A percentile compares a stretch with the other conserved stretches of the same genome.
phyloP scores from a whole-genome alignment of 2,113 vertebrate species.

The Lathamus discolor region DNA sequence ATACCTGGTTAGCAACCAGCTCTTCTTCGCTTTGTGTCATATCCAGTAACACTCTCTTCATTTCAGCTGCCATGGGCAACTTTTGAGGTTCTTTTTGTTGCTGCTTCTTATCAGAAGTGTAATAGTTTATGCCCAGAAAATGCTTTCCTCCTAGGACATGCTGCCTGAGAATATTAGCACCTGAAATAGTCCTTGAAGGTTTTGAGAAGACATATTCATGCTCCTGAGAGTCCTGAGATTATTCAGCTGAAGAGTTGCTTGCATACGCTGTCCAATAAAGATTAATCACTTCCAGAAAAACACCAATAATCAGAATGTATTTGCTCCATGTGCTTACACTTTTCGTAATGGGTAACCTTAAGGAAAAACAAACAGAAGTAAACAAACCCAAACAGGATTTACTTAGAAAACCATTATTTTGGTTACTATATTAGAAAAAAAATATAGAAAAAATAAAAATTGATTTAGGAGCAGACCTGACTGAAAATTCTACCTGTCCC shows the following conservation, averaged over 20 bases:
- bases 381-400: background rate
- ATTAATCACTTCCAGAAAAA: background rate
- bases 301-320: background rate
- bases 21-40: background rate
- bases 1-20: slow-evolving; percentile 17
- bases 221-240: background rate
- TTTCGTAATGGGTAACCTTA: background rate
- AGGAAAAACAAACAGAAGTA: background rate
- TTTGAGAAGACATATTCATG: background rate
- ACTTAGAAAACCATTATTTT: background rate
- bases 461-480: background rate
- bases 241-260: background rate
- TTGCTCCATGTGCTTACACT: background rate
- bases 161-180: slow-evolving; percentile 11
- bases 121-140: slow-evolving; percentile 4
- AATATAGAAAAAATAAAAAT: background rate
- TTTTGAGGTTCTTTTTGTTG: slow-evolving; percentile 7
- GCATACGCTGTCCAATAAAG: background rate
- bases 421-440: background rate
- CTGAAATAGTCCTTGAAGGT: background rate
- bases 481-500: background rate
- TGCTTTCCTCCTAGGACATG: background rate
- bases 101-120: background rate
- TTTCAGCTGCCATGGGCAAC: slow-evolving; percentile 12
- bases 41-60: background rate